Base-by-base conservation (phyloP, 2,888 invertebrate species). In the Plagiodera versicolora region DNA sequence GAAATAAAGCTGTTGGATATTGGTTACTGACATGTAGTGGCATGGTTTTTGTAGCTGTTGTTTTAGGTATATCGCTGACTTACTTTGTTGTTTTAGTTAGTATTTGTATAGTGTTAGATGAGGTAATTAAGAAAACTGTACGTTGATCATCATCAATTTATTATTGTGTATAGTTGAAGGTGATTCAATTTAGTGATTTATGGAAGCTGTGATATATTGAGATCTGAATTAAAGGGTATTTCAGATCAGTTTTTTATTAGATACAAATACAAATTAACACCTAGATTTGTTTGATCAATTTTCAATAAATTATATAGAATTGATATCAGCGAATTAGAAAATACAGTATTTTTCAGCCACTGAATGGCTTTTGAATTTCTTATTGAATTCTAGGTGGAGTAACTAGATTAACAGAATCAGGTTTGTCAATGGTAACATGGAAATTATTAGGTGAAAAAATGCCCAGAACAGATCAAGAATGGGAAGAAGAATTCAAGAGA, bases 361-460 rank as follows among this genome's bases (percentile, higher is more conserved):
- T 24, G 24, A 6, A 6, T n/a, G 24, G 24, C 6, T 24, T 5
- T 6, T 24, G 6, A 24, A 39, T 39, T 14, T 3, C n/a, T 2
- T n/a, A 3, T 39, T 2, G 6, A 39, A 3, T 28, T 52, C 11
- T 53, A 92, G 94, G 94, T 67, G 95, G 95, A 0, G 87, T 94
- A 3, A 95, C 94, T 2, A 85, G 94, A 61, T 81, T 99, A 56
- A 99, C 99, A 1, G 98, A 99, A 81, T 98, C 98, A 0, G 99
- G 99, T 0, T 84, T 99, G 55, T 98, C 98, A 0, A 99, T 99
- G 97, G 98, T 98, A 20, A 92, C 93, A 44, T 98, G 98, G 98
- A 90, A 90, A 78, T 83, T 96, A 17, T 83, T 96, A 30, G 97
- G 96, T 1, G 98, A 98, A 81, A 90, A 89, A 77, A 89, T 94